phyloP scores from a whole-genome alignment of 2,113 vertebrate species.

The Pardalotus punctatus region DNA sequence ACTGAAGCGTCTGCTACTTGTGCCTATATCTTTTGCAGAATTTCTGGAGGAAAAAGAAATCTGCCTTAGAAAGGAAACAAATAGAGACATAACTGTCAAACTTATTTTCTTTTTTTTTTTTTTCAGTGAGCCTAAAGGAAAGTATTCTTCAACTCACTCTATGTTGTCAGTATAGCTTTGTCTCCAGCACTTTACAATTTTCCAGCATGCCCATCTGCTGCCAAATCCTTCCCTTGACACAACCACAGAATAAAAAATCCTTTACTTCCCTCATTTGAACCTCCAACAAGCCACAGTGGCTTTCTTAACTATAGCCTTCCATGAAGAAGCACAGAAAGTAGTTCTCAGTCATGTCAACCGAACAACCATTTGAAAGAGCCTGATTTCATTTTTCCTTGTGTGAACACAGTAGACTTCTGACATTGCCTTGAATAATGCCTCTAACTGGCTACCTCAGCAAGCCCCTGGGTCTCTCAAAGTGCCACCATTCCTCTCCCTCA shows the following conservation, averaged over 20 bases:
- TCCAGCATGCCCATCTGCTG: background rate
- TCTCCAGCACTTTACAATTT: background rate
- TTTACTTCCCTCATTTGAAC: background rate
- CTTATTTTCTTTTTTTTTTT: background rate
- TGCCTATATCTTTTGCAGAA: background rate
- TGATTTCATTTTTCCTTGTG: background rate
- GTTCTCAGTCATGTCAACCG: background rate
- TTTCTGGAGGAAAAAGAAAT: background rate
- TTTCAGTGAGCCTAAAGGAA: background rate
- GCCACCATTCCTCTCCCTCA: background rate
- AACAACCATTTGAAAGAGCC: background rate
- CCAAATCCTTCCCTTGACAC: background rate
- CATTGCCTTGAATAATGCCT: background rate
- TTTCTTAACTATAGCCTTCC: background rate
- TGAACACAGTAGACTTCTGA: background rate
- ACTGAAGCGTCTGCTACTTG: background rate
- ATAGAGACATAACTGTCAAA: background rate
- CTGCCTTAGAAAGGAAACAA: background rate
- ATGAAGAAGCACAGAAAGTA: background rate
- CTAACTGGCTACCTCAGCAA: background rate
- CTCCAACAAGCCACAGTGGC: background rate
- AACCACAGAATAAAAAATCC: background rate
- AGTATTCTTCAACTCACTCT: background rate
- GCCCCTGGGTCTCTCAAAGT: background rate
- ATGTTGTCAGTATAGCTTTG: background rate